These are phyloP conservation scores for Hemistola chrysoprasaria DNA, from an alignment of 2,888 invertebrate species.

Conservation along the genomic window DNA sequence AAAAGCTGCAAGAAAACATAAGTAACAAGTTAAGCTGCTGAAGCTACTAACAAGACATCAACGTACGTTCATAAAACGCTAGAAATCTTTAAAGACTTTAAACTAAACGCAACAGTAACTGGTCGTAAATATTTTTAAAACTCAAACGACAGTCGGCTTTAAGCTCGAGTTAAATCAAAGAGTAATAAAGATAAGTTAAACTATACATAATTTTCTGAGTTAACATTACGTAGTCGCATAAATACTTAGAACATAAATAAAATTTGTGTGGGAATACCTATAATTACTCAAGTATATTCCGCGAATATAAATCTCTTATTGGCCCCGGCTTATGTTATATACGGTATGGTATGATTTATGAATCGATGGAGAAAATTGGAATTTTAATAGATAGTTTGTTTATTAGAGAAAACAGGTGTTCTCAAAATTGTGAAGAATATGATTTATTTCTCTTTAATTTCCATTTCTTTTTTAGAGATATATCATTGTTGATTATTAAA, in stretches of 20 bases:
- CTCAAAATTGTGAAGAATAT: no score
- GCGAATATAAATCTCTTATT: conserved; percentile 22
- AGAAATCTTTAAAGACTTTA: no score
- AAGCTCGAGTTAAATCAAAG: conserved; percentile 11
- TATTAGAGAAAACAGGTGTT: no score
- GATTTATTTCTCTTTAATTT: no score
- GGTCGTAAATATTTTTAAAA: conserved; percentile 11
- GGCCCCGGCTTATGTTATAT: conserved; percentile 10
- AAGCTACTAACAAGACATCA: not conserved
- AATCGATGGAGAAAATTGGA: no score
- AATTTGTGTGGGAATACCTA: conserved; percentile 22
- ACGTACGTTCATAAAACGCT: not conserved
- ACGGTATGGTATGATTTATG: no score
- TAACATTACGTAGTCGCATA: conserved; percentile 15
- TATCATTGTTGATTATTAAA: no score
- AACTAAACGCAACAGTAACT: not conserved
- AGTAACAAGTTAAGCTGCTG: not conserved
- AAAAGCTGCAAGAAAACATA: no score
- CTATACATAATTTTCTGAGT: conserved; percentile 9
- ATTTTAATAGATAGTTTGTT: no score
- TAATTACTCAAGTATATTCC: conserved; percentile 17
- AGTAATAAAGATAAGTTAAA: conserved; percentile 16
- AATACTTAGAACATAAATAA: no score
- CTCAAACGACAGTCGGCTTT: conserved; percentile 1
- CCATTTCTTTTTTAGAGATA: no score